Conservation (phyloP, 1,140 invertebrate species). For the Rhyacophila brunnea region DNA sequence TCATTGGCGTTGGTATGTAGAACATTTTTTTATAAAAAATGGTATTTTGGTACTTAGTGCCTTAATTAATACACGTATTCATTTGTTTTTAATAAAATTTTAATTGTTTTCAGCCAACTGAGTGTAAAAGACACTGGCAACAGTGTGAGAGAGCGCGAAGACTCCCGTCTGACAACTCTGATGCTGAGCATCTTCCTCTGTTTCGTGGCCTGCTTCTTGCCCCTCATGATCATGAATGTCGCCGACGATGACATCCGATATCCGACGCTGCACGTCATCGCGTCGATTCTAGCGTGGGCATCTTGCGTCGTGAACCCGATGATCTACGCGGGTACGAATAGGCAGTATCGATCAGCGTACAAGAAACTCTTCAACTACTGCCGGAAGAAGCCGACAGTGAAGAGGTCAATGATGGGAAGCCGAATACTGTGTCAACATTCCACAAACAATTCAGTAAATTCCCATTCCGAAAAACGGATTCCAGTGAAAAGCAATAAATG, state of each 20-base stretch:
- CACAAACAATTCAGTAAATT: conserved; percentile 41
- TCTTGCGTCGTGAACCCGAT: conserved; percentile 84
- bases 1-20: too few relatives aligned
- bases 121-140: conserved; percentile 49
- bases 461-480: conserved; percentile 18
- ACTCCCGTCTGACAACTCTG: conserved; percentile 75
- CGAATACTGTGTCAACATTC: conserved; percentile 46
- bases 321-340: conserved; percentile 83
- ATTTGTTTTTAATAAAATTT: neutral
- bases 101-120: conserved; percentile 41
- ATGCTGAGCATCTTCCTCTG: conserved; percentile 85
- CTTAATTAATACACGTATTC: too few relatives aligned
- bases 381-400: conserved; percentile 42
- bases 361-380: conserved; percentile 62
- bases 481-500: neutral
- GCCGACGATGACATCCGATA: conserved; percentile 70
- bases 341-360: conserved; percentile 77
- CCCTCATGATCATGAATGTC: conserved; percentile 83
- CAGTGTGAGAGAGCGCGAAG: conserved; percentile 59
- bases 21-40: too few relatives aligned
- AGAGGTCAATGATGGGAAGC: conserved; percentile 48
- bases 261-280: conserved; percentile 74
- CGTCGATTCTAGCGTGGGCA: conserved; percentile 81
- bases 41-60: too few relatives aligned
- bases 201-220: conserved; percentile 81